A percentile compares a stretch with the other conserved stretches of the same genome.
phyloP scores from a whole-genome alignment of 2,888 invertebrate species.

The Seira sanloemensis region DNA sequence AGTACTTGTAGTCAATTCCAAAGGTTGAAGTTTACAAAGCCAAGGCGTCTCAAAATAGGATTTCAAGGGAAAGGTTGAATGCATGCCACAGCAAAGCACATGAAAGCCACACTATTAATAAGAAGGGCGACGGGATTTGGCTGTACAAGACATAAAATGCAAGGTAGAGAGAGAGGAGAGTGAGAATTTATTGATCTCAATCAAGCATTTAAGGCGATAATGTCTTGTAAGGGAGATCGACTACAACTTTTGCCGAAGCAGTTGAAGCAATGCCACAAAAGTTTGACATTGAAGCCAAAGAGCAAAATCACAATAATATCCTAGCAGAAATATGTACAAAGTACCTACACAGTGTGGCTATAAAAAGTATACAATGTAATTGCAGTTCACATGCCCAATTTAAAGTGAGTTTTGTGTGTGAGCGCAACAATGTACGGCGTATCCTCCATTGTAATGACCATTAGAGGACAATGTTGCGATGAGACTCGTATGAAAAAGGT shows the following conservation, averaged over 20 bases:
- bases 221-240: neutral
- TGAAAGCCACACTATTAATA: neutral
- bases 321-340: neutral
- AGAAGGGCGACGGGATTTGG: neutral
- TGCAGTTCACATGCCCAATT: slow-evolving; percentile 1
- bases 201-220: neutral
- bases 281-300: slow-evolving; percentile 10
- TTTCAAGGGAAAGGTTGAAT: slow-evolving; percentile 54
- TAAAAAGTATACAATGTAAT: neutral
- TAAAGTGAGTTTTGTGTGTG: neutral
- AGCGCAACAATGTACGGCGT: slow-evolving; percentile 14
- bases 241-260: no score
- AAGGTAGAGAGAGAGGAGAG: neutral
- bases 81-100: neutral
- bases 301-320: neutral
- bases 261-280: no score
- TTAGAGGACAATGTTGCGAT: slow-evolving; percentile 14
- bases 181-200: slow-evolving; percentile 15
- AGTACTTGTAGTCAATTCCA: no score
- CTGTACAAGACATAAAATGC: neutral
- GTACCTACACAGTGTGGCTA: neutral
- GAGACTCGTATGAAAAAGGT: slow-evolving; percentile 36
- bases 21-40: neutral
- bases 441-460: slow-evolving; percentile 5
- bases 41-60: neutral